A percentile compares a stretch with the other conserved stretches of the same genome.
These are phyloP conservation scores for Hylomyscus alleni DNA, from an alignment of 2,797 vertebrate genomes.

Conservation along the genomic window DNA sequence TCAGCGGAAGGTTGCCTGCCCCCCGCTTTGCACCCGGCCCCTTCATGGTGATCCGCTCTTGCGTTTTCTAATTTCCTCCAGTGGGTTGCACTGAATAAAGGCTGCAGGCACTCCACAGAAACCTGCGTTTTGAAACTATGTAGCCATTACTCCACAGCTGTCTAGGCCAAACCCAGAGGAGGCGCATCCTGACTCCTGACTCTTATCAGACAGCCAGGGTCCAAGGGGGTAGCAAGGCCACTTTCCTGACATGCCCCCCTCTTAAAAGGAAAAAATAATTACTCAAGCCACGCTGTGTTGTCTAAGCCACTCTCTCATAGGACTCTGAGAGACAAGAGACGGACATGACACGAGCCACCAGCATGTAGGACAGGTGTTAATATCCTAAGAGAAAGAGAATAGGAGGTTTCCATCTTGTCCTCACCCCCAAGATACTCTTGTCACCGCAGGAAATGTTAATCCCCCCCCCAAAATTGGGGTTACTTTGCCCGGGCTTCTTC, in stretches of 20 bases:
- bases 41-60: fast-evolving
- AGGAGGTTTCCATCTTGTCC: neutral
- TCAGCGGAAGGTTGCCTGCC: fast-evolving
- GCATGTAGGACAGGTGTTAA: fast-evolving
- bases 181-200: no score
- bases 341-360: neutral
- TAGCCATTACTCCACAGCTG: neutral
- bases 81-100: neutral
- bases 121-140: no score
- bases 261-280: no score
- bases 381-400: neutral
- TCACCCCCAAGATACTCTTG: fast-evolving
- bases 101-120: neutral
- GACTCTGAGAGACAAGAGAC: neutral
- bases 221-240: neutral
- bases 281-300: fast-evolving
- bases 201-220: neutral
- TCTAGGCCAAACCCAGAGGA: neutral
- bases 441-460: fast-evolving
- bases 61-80: fast-evolving
- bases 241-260: fast-evolving
- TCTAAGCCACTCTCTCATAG: neutral
- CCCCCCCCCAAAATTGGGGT: neutral
- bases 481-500: neutral
- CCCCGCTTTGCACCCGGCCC: fast-evolving